phyloP scores from a whole-genome alignment of 2,797 vertebrate species.

The Micropoecilia bifurca region DNA sequence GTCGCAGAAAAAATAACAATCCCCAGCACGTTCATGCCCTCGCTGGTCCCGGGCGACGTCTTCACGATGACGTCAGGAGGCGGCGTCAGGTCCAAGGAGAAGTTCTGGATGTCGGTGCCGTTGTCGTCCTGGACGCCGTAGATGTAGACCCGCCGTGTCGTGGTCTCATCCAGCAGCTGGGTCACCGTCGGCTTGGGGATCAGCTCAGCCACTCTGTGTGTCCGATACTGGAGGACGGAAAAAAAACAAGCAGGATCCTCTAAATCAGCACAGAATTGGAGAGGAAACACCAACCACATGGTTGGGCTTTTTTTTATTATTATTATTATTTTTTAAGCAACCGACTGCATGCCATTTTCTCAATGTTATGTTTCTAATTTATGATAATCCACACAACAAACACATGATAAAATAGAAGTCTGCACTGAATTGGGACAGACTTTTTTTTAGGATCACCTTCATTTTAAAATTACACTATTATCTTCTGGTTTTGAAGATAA shows the following conservation, averaged over 20 bases:
- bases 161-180: conserved; percentile 80
- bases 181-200: conserved; percentile 82
- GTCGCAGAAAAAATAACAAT: conserved; percentile 98
- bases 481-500: neutral
- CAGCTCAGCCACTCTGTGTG: conserved; percentile 87
- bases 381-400: neutral
- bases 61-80: conserved; percentile 93
- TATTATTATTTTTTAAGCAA: neutral
- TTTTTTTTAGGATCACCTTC: neutral
- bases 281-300: neutral
- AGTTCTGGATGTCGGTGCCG: conserved; percentile 90
- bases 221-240: conserved; percentile 87
- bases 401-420: neutral
- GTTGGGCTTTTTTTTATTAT: neutral
- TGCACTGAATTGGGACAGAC: neutral
- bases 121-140: conserved; percentile 96
- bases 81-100: conserved; percentile 93
- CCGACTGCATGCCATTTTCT: neutral
- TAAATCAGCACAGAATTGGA: conserved; percentile 1
- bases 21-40: conserved; percentile 97
- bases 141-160: conserved; percentile 86
- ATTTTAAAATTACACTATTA: neutral
- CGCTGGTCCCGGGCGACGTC: conserved; percentile 92
- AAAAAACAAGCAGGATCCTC: neutral
- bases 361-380: neutral